These are phyloP conservation scores for Actenoides lindsayi DNA, from an alignment of 2,113 vertebrate species.

Conservation along the genomic window DNA sequence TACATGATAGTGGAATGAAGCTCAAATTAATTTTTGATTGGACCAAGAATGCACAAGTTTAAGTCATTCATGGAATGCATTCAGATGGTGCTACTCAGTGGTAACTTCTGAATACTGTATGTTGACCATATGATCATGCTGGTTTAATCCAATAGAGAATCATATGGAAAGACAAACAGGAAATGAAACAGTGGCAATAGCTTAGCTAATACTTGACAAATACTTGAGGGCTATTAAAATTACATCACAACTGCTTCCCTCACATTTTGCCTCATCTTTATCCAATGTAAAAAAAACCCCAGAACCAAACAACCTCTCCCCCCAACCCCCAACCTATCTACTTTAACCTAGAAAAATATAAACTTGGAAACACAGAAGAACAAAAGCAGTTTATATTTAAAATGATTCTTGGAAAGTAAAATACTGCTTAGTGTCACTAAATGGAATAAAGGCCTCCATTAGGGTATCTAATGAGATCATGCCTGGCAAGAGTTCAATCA, in stretches of 20 bases:
- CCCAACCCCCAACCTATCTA: not conserved
- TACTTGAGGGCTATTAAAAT: conserved; percentile 53
- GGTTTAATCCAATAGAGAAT: conserved; percentile 11
- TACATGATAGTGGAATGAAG: conserved; percentile 36
- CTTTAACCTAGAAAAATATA: not conserved
- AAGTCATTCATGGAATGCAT: conserved; percentile 1
- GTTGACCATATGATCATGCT: conserved; percentile 58
- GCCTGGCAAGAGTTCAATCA: conserved; percentile 11
- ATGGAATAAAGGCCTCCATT: conserved; percentile 29
- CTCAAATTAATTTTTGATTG: conserved; percentile 38
- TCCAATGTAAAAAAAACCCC: not conserved
- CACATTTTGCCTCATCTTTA: conserved; percentile 41
- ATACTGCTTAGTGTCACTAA: not conserved
- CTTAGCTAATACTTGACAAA: conserved; percentile 57
- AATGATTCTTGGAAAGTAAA: not conserved
- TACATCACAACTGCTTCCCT: conserved; percentile 26
- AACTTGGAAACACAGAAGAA: not conserved
- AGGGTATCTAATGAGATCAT: conserved; percentile 21
- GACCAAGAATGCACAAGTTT: conserved; percentile 2
- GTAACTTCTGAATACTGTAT: conserved; percentile 46
- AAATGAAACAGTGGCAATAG: conserved; percentile 63
- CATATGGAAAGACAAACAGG: conserved; percentile 55
- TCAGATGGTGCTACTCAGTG: conserved; percentile 27
- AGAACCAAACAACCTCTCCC: not conserved
- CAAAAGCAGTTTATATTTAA: not conserved